Conservation (phyloP, 2,888 invertebrate genomes). For the Spicauda simplicius region DNA sequence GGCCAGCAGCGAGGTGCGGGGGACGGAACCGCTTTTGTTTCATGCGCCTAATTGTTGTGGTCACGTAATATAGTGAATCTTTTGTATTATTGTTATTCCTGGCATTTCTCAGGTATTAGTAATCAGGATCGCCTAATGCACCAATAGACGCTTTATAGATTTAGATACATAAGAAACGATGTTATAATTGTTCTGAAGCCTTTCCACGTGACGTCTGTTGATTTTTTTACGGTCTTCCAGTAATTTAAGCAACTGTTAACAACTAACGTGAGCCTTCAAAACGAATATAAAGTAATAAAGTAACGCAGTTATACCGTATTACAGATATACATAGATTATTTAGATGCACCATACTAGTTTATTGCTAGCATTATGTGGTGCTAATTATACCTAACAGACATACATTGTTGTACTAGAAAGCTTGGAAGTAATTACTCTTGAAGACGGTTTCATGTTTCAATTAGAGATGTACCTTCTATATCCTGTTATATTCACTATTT, state of each 20-base stretch:
- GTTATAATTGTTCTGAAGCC: slow-evolving; percentile 8
- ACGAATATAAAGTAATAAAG: slow-evolving; percentile 42
- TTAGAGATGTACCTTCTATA: slow-evolving; percentile 30
- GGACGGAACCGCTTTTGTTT: too few species aligned
- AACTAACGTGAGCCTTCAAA: slow-evolving; percentile 49
- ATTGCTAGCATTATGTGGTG: slow-evolving; percentile 73
- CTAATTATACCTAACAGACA: slow-evolving; percentile 58
- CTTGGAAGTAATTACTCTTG: slow-evolving; percentile 37
- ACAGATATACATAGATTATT: slow-evolving; percentile 46
- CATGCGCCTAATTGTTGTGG: too few species aligned
- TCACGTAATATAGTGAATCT: slow-evolving; percentile 3
- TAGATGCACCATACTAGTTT: slow-evolving; percentile 62
- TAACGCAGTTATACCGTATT: slow-evolving; percentile 24
- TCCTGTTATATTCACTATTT: slow-evolving; percentile 39
- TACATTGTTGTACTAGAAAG: slow-evolving; percentile 41
- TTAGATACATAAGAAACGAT: slow-evolving; percentile 9
- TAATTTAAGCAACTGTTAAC: slow-evolving; percentile 60
- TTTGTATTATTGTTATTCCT: slow-evolving; percentile 15
- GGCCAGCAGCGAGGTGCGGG: too few species aligned
- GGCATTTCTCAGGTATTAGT: slow-evolving; percentile 18
- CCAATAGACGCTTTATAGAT: slow-evolving; percentile 32
- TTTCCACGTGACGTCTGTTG: slow-evolving; percentile 36
- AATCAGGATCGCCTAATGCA: slow-evolving; percentile 22
- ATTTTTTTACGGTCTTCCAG: slow-evolving; percentile 77
- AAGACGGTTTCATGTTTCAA: slow-evolving; percentile 31